Evolutionary conservation across 2,113 vertebrate genomes (phyloP).

Genomic region (Aplodontia rufa): DNA sequence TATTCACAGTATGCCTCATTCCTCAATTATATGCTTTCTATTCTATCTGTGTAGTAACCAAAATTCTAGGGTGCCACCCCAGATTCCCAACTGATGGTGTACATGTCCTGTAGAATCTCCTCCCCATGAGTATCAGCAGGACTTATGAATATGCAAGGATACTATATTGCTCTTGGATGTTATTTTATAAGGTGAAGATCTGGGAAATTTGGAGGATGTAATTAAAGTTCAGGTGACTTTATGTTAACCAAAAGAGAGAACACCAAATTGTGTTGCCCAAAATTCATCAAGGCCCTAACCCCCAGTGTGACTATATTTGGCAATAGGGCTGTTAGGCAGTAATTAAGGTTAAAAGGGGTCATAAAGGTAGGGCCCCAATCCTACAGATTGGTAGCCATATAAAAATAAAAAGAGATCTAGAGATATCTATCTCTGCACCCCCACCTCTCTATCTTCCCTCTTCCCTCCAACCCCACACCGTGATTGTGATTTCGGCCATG

Average conservation of each 20-base stretch:
- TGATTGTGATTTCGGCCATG: background rate
- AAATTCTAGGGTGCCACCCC: background rate
- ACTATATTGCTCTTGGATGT: background rate
- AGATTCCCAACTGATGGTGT: background rate
- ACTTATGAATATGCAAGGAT: background rate
- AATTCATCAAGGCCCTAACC: background rate
- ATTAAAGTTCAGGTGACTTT: background rate
- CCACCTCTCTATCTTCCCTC: too few relatives aligned
- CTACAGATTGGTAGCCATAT: background rate
- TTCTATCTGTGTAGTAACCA: background rate
- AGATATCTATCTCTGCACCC: too few relatives aligned
- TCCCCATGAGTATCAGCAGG: background rate
- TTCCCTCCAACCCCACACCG: too few relatives aligned
- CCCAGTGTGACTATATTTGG: background rate
- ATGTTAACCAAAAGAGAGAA: background rate
- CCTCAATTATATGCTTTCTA: background rate
- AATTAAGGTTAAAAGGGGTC: background rate
- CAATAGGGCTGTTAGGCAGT: background rate
- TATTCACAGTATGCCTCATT: background rate
- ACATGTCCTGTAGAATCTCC: background rate
- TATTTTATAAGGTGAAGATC: background rate
- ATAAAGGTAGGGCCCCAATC: background rate
- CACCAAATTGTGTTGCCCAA: background rate
- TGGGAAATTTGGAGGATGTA: background rate
- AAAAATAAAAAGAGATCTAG: too few relatives aligned